Evolutionary conservation across 2,113 vertebrate species (phyloP).

Genomic region (Butorides virescens): DNA sequence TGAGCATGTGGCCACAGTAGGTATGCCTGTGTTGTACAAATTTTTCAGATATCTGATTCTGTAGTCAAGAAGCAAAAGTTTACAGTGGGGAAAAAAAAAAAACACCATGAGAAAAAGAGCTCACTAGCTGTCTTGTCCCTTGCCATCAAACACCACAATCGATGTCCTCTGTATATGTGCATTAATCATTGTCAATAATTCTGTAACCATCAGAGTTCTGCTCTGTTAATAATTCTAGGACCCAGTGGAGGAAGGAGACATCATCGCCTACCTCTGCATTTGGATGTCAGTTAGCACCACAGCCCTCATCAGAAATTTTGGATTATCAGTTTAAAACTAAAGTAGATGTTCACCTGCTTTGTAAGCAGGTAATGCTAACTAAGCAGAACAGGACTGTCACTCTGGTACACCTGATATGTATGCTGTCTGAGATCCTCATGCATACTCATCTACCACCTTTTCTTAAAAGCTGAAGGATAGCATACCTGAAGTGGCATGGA

Average conservation of each 20-base stretch:
- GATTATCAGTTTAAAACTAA: neutral
- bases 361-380: neutral
- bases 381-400: neutral
- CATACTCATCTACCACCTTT: neutral
- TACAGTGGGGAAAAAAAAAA: neutral
- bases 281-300: neutral
- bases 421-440: neutral
- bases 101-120: neutral
- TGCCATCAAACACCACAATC: neutral
- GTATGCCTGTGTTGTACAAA: neutral
- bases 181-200: neutral
- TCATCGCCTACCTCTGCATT: neutral
- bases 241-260: neutral
- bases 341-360: neutral
- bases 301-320: neutral
- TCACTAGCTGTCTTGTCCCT: neutral
- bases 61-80: neutral
- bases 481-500: neutral
- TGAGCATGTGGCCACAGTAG: neutral
- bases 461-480: neutral
- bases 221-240: neutral
- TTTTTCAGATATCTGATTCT: neutral
- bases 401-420: neutral
- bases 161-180: neutral
- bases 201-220: neutral